A percentile compares a stretch with the other conserved stretches of the same genome.
phyloP scores from a whole-genome alignment of 2,888 invertebrate genomes.

The Ctenicera cuprea region DNA sequence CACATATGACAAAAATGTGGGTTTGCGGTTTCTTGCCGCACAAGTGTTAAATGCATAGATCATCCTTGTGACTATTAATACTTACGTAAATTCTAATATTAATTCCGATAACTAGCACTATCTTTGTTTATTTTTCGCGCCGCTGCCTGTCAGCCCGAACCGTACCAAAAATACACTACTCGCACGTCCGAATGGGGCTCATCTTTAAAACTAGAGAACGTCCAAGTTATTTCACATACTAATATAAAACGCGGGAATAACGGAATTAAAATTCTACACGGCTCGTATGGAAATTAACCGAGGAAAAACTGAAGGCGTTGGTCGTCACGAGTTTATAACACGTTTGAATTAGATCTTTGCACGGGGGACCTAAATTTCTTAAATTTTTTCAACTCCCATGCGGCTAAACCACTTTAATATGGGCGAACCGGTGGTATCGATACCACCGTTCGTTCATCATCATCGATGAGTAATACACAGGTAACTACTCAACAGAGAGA shows the following conservation, averaged over 20 bases:
- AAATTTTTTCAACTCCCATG: too few relatives aligned
- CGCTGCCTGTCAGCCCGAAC: background rate
- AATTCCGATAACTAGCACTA: constrained; percentile 10
- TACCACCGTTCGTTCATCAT: background rate
- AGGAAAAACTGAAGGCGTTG: constrained; percentile 6
- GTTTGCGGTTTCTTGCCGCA: background rate
- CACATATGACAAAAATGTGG: background rate
- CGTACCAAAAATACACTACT: constrained; percentile 14
- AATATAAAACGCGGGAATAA: constrained; percentile 17
- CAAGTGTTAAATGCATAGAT: constrained; percentile 10
- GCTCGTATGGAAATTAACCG: constrained; percentile 9
- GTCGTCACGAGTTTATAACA: constrained; percentile 5
- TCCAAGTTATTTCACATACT: background rate
- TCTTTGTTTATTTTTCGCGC: constrained; percentile 13
- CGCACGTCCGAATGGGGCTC: background rate
- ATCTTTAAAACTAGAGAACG: background rate
- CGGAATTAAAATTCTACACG: constrained; percentile 26
- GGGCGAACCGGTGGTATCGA: too few relatives aligned
- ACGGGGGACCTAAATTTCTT: background rate
- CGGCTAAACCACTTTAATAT: background rate
- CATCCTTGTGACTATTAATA: constrained; percentile 17
- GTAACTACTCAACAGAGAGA: background rate
- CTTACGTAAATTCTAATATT: constrained; percentile 33
- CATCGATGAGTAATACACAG: background rate
- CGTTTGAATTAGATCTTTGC: background rate